phyloP scores from a whole-genome alignment of 2,888 invertebrate genomes.

The Rhagonycha lutea region DNA sequence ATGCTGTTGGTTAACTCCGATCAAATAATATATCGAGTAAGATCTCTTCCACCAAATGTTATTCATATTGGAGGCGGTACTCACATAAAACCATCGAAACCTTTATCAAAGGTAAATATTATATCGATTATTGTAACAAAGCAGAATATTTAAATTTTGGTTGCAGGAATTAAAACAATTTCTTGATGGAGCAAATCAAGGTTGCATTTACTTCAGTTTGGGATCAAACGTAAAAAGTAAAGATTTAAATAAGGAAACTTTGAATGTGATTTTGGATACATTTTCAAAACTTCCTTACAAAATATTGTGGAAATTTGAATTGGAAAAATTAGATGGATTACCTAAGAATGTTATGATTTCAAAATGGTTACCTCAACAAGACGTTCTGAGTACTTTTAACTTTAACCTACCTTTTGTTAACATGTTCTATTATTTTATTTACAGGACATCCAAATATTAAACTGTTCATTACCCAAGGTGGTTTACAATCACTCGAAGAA shows the following conservation, averaged over 20 bases:
- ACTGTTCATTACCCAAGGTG: constrained; percentile 56
- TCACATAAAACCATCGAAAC: not conserved
- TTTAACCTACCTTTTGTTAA: not conserved
- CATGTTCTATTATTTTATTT: not conserved
- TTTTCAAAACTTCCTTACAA: constrained; percentile 52
- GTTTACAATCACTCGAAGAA: constrained; percentile 55
- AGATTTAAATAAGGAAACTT: constrained; percentile 42
- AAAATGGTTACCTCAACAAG: constrained; percentile 54
- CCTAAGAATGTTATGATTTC: constrained; percentile 50
- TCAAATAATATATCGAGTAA: not conserved
- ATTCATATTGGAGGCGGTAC: not conserved
- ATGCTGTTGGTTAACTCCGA: not conserved
- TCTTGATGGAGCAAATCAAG: constrained; percentile 47
- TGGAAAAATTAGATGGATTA: constrained; percentile 41
- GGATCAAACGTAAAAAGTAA: constrained; percentile 52
- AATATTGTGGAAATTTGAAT: constrained; percentile 56
- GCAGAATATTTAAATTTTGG: not conserved
- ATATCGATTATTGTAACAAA: no score
- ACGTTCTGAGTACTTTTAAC: constrained; percentile 45
- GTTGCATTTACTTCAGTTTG: constrained; percentile 54
- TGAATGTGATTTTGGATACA: constrained; percentile 44
- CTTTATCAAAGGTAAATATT: not conserved
- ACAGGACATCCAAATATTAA: constrained; percentile 54
- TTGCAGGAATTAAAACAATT: constrained; percentile 47
- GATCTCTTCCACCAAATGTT: not conserved